A percentile compares a stretch with the other conserved stretches of the same genome.
Conservation (phyloP, 2,113 vertebrate species). For the Mesembrinibis cayennensis region DNA sequence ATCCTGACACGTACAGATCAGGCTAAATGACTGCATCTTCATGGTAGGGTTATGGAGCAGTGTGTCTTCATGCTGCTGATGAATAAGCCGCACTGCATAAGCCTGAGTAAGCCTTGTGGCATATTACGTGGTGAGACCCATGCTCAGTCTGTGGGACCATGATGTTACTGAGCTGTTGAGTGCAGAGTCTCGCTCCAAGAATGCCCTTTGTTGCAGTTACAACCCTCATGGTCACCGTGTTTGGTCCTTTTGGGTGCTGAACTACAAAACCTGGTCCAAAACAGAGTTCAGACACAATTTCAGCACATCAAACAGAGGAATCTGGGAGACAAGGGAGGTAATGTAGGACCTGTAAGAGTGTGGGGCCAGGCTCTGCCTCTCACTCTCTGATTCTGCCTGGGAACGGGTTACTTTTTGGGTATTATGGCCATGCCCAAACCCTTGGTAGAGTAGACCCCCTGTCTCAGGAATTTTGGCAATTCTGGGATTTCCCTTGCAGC, state of each 20-base stretch:
- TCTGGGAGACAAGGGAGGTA: neutral
- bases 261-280: neutral
- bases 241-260: neutral
- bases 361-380: neutral
- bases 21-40: neutral
- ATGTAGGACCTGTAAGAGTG: neutral
- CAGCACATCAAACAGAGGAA: neutral
- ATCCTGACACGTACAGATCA: neutral
- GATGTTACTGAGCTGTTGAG: neutral
- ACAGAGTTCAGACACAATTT: neutral
- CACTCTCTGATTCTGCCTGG: neutral
- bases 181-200: neutral
- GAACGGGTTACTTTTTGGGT: neutral
- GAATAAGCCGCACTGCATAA: neutral
- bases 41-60: neutral
- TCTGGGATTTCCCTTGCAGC: neutral
- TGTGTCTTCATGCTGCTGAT: neutral
- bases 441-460: neutral
- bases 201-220: neutral
- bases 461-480: neutral
- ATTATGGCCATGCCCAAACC: neutral
- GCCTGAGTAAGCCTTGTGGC: neutral
- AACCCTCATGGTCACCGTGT: fast-evolving
- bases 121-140: neutral
- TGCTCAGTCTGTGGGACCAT: neutral